A percentile compares a stretch with the other conserved stretches of the same genome.
phyloP scores from a whole-genome alignment of 2,113 vertebrate genomes.

The Pseudolaguvia tuberculata region DNA sequence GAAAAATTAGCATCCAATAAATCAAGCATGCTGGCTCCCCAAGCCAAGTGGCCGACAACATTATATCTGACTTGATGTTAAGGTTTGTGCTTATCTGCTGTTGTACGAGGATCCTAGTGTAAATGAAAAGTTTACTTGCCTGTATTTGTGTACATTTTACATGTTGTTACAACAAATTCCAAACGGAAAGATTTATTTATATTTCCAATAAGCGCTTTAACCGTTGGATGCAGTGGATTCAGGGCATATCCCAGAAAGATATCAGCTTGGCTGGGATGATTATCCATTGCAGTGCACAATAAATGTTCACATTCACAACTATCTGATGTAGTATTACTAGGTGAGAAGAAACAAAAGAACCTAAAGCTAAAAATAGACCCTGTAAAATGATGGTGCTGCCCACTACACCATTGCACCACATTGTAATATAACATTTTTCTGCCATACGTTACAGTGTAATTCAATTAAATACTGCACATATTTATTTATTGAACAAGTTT shows the following conservation, averaged over 20 bases:
- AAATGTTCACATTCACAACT: too few species aligned
- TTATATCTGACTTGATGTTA: constrained; percentile 52
- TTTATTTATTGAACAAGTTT: neutral
- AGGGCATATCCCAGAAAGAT: neutral
- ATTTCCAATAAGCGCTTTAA: neutral
- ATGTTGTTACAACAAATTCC: too few species aligned
- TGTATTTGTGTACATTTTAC: constrained; percentile 9
- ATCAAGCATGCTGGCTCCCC: constrained; percentile 47
- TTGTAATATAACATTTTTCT: neutral
- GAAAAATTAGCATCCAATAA: constrained; percentile 61
- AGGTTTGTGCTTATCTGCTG: constrained; percentile 21
- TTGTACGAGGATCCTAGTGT: neutral
- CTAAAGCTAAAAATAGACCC: neutral
- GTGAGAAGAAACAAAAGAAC: neutral
- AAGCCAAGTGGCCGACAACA: constrained; percentile 46
- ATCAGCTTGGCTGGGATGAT: neutral
- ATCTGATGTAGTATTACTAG: neutral
- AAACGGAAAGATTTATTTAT: neutral
- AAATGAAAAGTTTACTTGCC: neutral
- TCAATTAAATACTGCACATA: too few species aligned
- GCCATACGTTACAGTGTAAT: too few species aligned
- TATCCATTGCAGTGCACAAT: neutral
- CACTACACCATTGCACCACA: neutral
- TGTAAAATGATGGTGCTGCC: neutral
- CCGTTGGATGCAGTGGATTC: neutral